Base-by-base conservation (phyloP, 2,113 vertebrate species). In the Zosterops japonicus region DNA sequence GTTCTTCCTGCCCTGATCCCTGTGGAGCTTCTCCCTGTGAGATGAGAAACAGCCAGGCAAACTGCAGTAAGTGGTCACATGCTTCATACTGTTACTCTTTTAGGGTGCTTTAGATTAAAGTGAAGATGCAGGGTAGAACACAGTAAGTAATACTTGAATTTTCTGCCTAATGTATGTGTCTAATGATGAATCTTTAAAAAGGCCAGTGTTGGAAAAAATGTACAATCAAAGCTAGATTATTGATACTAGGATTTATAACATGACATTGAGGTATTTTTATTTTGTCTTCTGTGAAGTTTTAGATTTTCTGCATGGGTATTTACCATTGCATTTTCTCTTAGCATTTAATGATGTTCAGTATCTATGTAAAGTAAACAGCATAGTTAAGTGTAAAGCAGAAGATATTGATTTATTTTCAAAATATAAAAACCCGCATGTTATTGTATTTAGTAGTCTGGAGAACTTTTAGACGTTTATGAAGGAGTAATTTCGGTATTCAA, bases 31-130 rank as follows among this genome's bases (percentile, higher is more conserved):
- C 96, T 44, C 39, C 92, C 57, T 99, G 99, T 39, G 98, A 98
- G 78, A 89, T 89, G 7, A 96, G 92, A 93, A 98, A 90, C 93
- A 97, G 82, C 92, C 95, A 55, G 83, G 94, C 71, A 91, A 98
- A 98, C 97, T 99, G 99, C 95, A 98, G 99, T 99, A 98, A 99
- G 99, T 98, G 68, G 52, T 36, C 33, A 77, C 21, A 14, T 83
- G 88, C 80, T 87, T 83, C 15, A 17, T 44, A 41, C 17, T 59
- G 41, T 91, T 63, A 35, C 41, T 17, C 4, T 18, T n/a, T 63
- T 57, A 57, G 50, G 31, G 12, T 39, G 24, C 31, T 78, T 60
- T 55, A 78, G 59, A 35, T 39, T 57, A 29, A 76, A 72, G 82
- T 57, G 49, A 79, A 50, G 17, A 76, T 75, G 21, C n/a, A 68